Percentiles rank a stretch among this genome's conserved stretches.
Evolutionary conservation across 2,113 vertebrate genomes (phyloP).

Genomic region (Lophochroa leadbeateri): DNA sequence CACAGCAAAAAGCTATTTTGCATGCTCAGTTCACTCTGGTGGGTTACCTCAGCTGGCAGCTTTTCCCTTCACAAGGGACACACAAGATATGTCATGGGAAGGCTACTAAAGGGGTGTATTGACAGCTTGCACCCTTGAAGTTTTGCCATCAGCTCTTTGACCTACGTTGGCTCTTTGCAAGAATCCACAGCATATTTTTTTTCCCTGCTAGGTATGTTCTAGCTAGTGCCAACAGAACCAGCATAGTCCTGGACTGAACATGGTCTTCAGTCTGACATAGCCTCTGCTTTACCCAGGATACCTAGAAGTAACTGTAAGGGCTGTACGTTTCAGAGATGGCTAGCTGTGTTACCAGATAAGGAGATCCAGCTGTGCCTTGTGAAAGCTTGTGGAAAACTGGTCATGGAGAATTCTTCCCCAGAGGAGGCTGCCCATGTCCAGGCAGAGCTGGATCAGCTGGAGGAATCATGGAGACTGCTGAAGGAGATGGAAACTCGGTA

Average conservation of each 20-base stretch:
- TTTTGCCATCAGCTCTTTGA: constrained; percentile 12
- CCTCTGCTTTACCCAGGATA: constrained; percentile 7
- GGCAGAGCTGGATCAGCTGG: constrained; percentile 78
- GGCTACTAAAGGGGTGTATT: not conserved
- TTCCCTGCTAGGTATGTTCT: not conserved
- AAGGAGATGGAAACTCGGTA: constrained; percentile 60
- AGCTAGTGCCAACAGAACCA: constrained; percentile 28
- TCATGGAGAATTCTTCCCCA: constrained; percentile 81
- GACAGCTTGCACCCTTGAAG: not conserved
- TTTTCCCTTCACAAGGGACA: not conserved
- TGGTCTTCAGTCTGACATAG: constrained; percentile 24
- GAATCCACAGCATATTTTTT: constrained; percentile 3
- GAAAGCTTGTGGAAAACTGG: constrained; percentile 75
- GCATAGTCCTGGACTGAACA: not conserved
- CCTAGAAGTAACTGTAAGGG: constrained; percentile 41
- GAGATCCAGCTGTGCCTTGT: constrained; percentile 84
- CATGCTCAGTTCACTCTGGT: not conserved
- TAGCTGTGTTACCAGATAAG: constrained; percentile 86
- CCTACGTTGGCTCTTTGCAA: not conserved
- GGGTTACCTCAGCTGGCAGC: not conserved
- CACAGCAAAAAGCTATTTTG: not conserved
- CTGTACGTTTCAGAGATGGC: constrained; percentile 76
- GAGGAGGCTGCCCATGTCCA: constrained; percentile 81
- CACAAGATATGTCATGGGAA: not conserved
- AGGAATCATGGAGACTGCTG: constrained; percentile 69